Evolutionary conservation across 2,888 invertebrate genomes (phyloP), one percentile per base, ranked within the genome.

Genomic region (Caenorhabditis sp.): DNA sequence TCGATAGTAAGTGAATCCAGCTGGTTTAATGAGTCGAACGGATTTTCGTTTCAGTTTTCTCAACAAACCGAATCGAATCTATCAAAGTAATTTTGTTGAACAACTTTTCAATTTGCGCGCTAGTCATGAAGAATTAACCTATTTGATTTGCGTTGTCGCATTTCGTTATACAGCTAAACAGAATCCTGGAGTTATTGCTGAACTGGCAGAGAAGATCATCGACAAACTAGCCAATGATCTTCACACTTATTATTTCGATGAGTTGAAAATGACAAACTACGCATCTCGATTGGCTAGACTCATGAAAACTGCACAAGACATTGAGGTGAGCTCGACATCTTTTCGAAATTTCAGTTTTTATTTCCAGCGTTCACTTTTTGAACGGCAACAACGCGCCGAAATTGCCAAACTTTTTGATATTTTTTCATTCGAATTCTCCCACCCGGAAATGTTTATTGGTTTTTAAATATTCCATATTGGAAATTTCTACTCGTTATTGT

Each of bases 231-330:
- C 61, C 1, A n/a, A 53, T 36, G 50, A 53, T n/a, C 51, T 61
- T 19, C 50, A 53, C 21, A 19, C 51, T 1, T 61, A 61, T 53
- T 61, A 61, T 53, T 12, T 31, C 27, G 12, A 51, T 21, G 61
- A 53, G 3, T 6, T 8, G 36, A 53, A 53, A 12, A 12, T 21
- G 6, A 21, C n/a, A 2, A 27, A 17, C 10, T 61, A 61, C 19
- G 10, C 61, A 5, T 27, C 10, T 1, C 12, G 61, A 27, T 31
- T 61, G 31, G 14, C 17, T 14, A 17, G 10, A 19, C 27, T 61
- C 6, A 26, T 61, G 31, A 53, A 61, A n/a, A 61, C 53, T 27
- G 27, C 10, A 10, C 5, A 53, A 6, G n/a, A 2, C 21, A 31
- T 53, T 31, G 61, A 61, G 53, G 61, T 61, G 8, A 0, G 27